Conservation (phyloP, 2,113 vertebrate species). For the Illadopsis cleaveri region DNA sequence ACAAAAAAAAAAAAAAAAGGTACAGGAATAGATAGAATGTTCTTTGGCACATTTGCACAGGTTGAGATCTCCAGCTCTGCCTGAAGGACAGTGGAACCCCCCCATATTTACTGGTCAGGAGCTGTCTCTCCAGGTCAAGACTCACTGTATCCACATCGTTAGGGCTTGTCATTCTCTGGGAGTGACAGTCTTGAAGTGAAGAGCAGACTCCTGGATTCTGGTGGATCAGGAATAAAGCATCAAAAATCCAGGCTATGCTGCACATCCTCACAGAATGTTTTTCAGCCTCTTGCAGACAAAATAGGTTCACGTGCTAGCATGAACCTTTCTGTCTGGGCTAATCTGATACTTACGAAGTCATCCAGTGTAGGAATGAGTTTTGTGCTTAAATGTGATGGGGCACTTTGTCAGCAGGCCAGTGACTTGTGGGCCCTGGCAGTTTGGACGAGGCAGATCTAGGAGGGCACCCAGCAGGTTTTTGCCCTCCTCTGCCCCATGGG, state of each 20-base stretch:
- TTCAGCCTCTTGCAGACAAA: not conserved
- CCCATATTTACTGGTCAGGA: not conserved
- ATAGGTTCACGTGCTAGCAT: rapidly evolving
- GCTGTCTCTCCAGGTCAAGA: not conserved
- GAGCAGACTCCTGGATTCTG: not conserved
- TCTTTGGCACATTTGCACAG: rapidly evolving
- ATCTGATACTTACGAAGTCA: not conserved
- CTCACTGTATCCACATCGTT: not conserved
- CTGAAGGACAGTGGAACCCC: not conserved
- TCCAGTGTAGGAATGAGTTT: not conserved
- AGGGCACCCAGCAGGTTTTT: not conserved
- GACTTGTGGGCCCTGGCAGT: too few relatives aligned
- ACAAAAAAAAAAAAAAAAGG: not conserved
- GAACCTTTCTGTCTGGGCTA: not conserved
- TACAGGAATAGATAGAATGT: not conserved
- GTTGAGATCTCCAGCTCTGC: not conserved
- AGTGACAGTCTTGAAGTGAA: not conserved
- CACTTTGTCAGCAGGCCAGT: not conserved
- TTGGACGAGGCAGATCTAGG: not conserved
- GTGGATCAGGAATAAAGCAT: not conserved
- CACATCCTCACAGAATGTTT: not conserved
- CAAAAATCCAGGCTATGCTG: not conserved
- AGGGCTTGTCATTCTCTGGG: not conserved
- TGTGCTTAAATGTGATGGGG: not conserved
- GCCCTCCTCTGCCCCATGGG: not conserved